Evolutionary conservation across 2,888 invertebrate species (phyloP).

Genomic region (Aphodius granarius): DNA sequence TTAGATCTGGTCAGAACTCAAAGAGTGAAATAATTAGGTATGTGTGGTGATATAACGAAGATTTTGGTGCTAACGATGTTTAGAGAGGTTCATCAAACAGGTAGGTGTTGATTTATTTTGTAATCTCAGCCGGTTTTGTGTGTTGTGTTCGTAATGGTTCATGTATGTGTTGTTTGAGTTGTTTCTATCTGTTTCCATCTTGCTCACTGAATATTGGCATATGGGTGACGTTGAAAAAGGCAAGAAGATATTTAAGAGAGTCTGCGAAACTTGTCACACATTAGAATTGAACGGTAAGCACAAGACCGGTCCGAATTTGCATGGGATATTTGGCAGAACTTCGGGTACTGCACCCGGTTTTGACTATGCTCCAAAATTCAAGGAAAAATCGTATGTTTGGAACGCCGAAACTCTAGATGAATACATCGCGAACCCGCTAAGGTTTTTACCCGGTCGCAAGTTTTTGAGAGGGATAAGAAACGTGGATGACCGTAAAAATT

Average conservation of each 20-base stretch:
- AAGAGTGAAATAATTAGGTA: too few relatives aligned
- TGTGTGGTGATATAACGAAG: too few relatives aligned
- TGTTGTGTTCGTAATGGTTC: too few relatives aligned
- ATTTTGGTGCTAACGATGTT: too few relatives aligned
- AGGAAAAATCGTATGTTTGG: neutral
- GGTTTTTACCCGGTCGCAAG: neutral
- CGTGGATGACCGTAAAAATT: neutral
- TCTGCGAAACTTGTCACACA: constrained; percentile 4
- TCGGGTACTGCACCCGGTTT: neutral
- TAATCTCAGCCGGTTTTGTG: too few relatives aligned
- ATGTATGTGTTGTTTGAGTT: too few relatives aligned
- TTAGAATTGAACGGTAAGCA: neutral
- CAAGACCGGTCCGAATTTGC: neutral
- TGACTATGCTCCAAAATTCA: neutral
- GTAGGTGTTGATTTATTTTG: too few relatives aligned
- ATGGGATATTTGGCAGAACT: constrained; percentile 1
- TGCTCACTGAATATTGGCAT: too few relatives aligned
- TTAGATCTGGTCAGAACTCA: too few relatives aligned
- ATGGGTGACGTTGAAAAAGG: constrained; percentile 5
- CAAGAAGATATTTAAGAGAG: neutral
- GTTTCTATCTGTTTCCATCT: too few relatives aligned
- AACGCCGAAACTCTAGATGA: neutral
- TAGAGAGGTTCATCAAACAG: too few relatives aligned
- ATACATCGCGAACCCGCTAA: neutral
- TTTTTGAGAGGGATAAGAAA: neutral